Percentiles rank a stretch among this genome's conserved stretches.
Conservation (phyloP, 1,140 invertebrate genomes). For the Luehdorfia chinensis region DNA sequence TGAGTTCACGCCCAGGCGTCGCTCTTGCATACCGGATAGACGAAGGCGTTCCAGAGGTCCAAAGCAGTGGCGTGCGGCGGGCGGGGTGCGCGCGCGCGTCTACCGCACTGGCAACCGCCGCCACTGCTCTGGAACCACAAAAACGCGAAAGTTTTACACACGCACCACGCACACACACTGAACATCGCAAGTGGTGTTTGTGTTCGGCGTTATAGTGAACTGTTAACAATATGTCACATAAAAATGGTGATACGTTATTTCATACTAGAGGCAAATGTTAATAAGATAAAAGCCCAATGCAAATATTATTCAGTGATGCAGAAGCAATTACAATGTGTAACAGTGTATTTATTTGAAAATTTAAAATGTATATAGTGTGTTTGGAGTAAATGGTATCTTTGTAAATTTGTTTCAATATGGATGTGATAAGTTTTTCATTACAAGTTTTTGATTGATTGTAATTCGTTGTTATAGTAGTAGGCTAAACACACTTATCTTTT, state of each 20-base stretch:
- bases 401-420: too few species aligned
- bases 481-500: too few species aligned
- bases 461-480: too few species aligned
- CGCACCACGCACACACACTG: slow-evolving; percentile 35
- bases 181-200: slow-evolving; percentile 8
- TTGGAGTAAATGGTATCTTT: too few species aligned
- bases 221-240: slow-evolving; percentile 16
- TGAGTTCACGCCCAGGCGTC: slow-evolving; percentile 61
- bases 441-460: too few species aligned
- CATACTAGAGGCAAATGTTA: too few species aligned
- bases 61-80: slow-evolving; percentile 78
- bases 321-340: too few species aligned
- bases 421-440: too few species aligned
- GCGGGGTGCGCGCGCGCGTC: slow-evolving; percentile 69
- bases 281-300: too few species aligned
- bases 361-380: too few species aligned
- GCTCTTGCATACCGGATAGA: slow-evolving; percentile 74
- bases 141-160: slow-evolving; percentile 62
- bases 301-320: background rate
- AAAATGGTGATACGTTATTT: background rate
- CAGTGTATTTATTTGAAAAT: too few species aligned
- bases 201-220: slow-evolving; percentile 10
- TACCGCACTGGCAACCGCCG: slow-evolving; percentile 75
- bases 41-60: slow-evolving; percentile 78
- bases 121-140: slow-evolving; percentile 79